phyloP scores from a whole-genome alignment of 53 echinoderm and acorn worm species.

The Zoroaster sp. region DNA sequence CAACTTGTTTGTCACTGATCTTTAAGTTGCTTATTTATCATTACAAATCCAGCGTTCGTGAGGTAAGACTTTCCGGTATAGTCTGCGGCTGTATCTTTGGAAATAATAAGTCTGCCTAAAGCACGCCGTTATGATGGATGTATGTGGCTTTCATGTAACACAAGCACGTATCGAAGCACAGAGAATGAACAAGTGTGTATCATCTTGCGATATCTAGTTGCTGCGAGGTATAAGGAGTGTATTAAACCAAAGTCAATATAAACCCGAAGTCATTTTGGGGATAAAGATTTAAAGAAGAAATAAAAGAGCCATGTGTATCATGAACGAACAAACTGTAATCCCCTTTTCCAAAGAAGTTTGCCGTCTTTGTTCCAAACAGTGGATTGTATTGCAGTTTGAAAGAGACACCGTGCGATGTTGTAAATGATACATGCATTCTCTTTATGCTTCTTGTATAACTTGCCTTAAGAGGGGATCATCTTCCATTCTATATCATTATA shows the following conservation, averaged over 20 bases:
- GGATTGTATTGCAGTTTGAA: background rate
- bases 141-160: no score
- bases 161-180: no score
- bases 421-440: background rate
- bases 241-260: background rate
- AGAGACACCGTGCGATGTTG: background rate
- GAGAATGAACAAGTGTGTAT: background rate
- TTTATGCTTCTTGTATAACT: background rate
- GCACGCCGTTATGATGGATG: no score
- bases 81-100: background rate
- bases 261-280: background rate
- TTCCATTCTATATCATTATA: background rate
- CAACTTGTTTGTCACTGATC: background rate
- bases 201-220: background rate
- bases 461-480: background rate
- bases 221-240: background rate
- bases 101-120: no score
- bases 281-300: background rate
- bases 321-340: background rate
- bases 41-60: background rate
- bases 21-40: background rate
- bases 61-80: background rate
- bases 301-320: background rate
- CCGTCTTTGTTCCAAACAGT: background rate
- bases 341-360: background rate